Evolutionary conservation across 2,113 vertebrate genomes (phyloP), one percentile per base, ranked within the genome.

Genomic region (Asarcornis scutulata): DNA sequence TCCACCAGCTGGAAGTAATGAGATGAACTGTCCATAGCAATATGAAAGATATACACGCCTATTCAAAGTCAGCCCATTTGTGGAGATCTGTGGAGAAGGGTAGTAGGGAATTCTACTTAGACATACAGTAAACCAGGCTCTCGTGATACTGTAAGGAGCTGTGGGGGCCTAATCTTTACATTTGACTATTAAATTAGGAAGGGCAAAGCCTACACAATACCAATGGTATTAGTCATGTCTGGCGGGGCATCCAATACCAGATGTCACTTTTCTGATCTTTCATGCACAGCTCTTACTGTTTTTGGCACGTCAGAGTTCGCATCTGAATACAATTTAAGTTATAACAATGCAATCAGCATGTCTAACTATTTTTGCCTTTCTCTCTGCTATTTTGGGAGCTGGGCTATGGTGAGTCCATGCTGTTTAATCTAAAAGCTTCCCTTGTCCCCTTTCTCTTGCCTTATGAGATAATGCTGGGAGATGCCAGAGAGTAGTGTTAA

Each of bases 191-290:
- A 97, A 97, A 98, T 98, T 97, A 97, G 93, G 68, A 79, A 97
- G 97, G 96, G 96, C 93, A 96, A 95, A 98, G 97, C 95, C 97
- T 97, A 96, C 95, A 97, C 96, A 98, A 98, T 98, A 98, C 97
- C 98, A 93, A 97, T 95, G 90, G 94, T 93, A 98, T 98, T 98
- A 98, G 97, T 98, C 97, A 98, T 97, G 98, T 98, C 98, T 98
- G 96, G 96, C 93, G 81, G 97, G 97, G 97, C 98, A 98, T 98
- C 96, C 96, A 97, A 95, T 97, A 97, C 97, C 97, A 98, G 98
- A 98, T 98, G 98, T 98, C 97, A 97, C 94, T 98, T 98, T 98
- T 98, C 97, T 98, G 97, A 97, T 97, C 97, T 98, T 97, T 95
- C 94, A 85, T 87, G 82, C 94, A 97, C 95, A 95, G 95, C 76